A percentile compares a stretch with the other conserved stretches of the same genome.
Conservation (phyloP, 2,113 vertebrate genomes). For the Burhinus bistriatus region DNA sequence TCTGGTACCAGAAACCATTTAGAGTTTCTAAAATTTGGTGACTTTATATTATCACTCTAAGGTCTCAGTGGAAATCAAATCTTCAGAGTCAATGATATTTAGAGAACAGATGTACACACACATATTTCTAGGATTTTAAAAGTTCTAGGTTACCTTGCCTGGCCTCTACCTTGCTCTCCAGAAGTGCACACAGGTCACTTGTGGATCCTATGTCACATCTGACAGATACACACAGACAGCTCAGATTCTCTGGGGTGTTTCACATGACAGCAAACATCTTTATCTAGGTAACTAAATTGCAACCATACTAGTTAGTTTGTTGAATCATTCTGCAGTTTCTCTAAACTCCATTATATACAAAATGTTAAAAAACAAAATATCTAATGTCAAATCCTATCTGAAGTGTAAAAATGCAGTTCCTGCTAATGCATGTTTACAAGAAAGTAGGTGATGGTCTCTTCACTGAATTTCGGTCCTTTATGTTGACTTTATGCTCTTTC, state of each 20-base stretch:
- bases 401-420: not conserved
- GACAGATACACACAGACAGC: accelerated
- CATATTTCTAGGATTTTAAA: not conserved
- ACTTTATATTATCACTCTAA: not conserved
- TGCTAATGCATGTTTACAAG: not conserved
- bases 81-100: not conserved
- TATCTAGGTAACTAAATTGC: not conserved
- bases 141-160: not conserved
- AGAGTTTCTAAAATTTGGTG: not conserved
- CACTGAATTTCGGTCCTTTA: not conserved
- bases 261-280: not conserved
- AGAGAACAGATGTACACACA: not conserved
- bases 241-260: not conserved
- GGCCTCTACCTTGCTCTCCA: not conserved
- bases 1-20: too few relatives aligned
- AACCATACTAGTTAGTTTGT: not conserved
- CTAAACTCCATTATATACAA: not conserved
- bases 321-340: not conserved
- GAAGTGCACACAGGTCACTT: not conserved
- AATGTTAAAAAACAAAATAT: not conserved
- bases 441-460: not conserved
- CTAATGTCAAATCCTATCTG: not conserved
- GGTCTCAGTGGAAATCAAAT: not conserved
- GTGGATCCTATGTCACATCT: not conserved
- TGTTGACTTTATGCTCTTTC: not conserved